Percentiles rank a stretch among this genome's conserved stretches.
Evolutionary conservation across 2,888 invertebrate species (phyloP).

Genomic region (Brassicogethes aeneus): DNA sequence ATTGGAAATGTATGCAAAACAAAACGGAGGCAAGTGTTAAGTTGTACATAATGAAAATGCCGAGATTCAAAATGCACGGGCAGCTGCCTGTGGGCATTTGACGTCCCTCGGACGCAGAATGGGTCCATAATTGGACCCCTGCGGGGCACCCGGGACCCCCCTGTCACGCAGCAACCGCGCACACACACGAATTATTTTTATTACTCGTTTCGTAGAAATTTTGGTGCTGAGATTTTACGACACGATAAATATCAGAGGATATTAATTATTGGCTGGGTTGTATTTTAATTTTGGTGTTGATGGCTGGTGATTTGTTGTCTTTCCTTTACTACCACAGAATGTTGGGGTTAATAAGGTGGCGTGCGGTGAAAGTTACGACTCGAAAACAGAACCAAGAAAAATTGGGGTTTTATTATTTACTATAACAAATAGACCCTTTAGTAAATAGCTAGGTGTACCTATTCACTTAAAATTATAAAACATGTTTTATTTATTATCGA

Average conservation of each 20-base stretch:
- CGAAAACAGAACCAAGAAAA: too few relatives aligned
- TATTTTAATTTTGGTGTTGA: conserved; percentile 4
- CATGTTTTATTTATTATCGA: too few relatives aligned
- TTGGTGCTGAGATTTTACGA: conserved; percentile 15
- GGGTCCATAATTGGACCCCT: conserved; percentile 42
- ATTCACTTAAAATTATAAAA: too few relatives aligned
- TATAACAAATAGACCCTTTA: too few relatives aligned
- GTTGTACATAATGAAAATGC: conserved; percentile 29
- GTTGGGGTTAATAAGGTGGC: too few relatives aligned
- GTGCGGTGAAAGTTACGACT: too few relatives aligned
- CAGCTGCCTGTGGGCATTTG: conserved; percentile 25
- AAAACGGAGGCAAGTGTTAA: conserved; percentile 23
- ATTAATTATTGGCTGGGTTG: conserved; percentile 9
- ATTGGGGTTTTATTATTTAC: too few relatives aligned
- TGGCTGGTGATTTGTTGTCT: neutral
- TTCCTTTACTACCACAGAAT: neutral
- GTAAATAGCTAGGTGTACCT: too few relatives aligned
- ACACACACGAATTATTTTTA: conserved; percentile 21
- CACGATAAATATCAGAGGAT: conserved; percentile 11
- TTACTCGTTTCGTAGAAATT: conserved; percentile 19
- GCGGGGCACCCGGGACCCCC: conserved; percentile 29
- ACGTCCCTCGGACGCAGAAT: conserved; percentile 30
- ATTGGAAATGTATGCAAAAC: too few relatives aligned
- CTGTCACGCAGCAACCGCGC: conserved; percentile 18
- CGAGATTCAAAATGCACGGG: conserved; percentile 10